Conservation (phyloP, 2,797 vertebrate genomes). For the Eleutherodactylus coqui region DNA sequence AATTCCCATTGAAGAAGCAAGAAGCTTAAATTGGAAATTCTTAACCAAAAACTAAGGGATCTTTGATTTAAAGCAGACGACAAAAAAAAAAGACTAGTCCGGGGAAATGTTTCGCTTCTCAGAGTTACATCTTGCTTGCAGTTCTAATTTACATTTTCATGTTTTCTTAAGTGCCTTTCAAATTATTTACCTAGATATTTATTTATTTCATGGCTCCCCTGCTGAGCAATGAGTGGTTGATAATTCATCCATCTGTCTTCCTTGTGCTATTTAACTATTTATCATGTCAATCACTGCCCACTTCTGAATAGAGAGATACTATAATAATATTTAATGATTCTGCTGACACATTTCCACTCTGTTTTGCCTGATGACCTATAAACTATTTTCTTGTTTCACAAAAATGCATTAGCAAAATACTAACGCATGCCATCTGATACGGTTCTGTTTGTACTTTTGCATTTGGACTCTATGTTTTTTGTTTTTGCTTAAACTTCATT, state of each 20-base stretch:
- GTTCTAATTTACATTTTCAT: constrained; percentile 72
- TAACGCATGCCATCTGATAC: constrained; percentile 17
- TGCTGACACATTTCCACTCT: constrained; percentile 49
- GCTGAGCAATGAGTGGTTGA: constrained; percentile 59
- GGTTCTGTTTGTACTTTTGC: neutral
- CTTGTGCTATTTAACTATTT: constrained; percentile 51
- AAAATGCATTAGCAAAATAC: constrained; percentile 51
- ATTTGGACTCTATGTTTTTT: neutral
- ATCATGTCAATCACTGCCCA: constrained; percentile 58
- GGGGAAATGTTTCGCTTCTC: constrained; percentile 68
- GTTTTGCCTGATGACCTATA: constrained; percentile 59
- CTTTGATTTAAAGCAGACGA: constrained; percentile 75
- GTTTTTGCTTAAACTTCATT: neutral
- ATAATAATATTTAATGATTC: constrained; percentile 63
- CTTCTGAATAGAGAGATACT: constrained; percentile 53
- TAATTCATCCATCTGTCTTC: constrained; percentile 59
- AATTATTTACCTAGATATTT: constrained; percentile 61
- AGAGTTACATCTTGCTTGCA: constrained; percentile 69
- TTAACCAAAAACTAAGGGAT: constrained; percentile 73
- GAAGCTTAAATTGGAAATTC: constrained; percentile 75
- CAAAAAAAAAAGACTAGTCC: constrained; percentile 69
- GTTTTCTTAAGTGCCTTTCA: constrained; percentile 67
- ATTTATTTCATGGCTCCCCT: constrained; percentile 58
- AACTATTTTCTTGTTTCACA: constrained; percentile 60
- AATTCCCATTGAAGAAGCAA: constrained; percentile 73